Base-by-base conservation (phyloP, 2,113 vertebrate genomes). In the Takifugu flavidus region DNA sequence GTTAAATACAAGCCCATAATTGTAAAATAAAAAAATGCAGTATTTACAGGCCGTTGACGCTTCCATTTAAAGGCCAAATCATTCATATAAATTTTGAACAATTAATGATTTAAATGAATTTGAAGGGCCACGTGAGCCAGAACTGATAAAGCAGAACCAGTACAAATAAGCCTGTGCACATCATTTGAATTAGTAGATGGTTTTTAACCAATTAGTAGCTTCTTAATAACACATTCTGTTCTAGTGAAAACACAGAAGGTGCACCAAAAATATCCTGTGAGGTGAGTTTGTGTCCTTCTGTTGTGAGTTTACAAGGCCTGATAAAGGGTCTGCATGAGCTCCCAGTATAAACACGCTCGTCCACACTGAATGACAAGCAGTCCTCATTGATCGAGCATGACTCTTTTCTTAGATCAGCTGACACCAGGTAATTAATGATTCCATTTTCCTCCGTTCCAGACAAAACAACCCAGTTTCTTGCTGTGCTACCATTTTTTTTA, bases 361-460 rank as follows among this genome's bases (percentile, higher is more conserved):
- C 90, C 89, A 88, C 86, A 54, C 59, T 94, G 93, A 96, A 96
- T 95, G 93, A 95, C 93, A 95, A 95, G 93, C 89, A 80, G 88
- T 76, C 82, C 66, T 85, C 95, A 98, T 96, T 90, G 96, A 98
- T 97, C 88, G 92, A 61, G 28, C 91, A 92, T 90, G 93, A 91
- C 93, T 94, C 92, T 93, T 92, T 94, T 93, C 93, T 93, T 93
- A 88, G 89, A 91, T 92, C 92, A 93, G 93, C 93, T 93, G 92
- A 98, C 95, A 92, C 90, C 90, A 93, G 91, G 94, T 95, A 96
- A 96, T 96, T 97, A 98, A 96, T 95, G 92, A 95, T 93, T 96
- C 93, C 90, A 95, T 98, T 96, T 98, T 94, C 93, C 89, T 94
- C 92, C 92, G 92, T 92, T 94, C 92, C 49, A 68, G 91, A 91